Conservation (phyloP, 2,888 invertebrate genomes). For the Oligia fasciuncula region DNA sequence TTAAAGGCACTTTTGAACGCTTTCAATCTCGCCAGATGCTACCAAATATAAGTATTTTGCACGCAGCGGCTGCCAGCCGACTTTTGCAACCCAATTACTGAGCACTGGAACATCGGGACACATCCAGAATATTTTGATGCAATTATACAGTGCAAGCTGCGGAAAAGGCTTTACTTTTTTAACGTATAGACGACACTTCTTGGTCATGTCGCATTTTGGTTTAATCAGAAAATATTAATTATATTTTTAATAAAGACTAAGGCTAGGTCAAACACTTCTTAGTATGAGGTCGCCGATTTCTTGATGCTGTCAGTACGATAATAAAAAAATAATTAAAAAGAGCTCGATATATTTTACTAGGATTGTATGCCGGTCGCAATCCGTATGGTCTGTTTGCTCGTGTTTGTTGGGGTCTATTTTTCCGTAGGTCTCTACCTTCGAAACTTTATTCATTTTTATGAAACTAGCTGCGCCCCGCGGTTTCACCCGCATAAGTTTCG, state of each 20-base stretch:
- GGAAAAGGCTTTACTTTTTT: conserved; percentile 1
- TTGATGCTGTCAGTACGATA: background rate
- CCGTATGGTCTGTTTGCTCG: background rate
- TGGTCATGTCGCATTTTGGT: conserved; percentile 1
- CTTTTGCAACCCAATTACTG: conserved; percentile 43
- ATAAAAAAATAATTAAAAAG: background rate
- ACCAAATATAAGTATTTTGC: conserved; percentile 43
- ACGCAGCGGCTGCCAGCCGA: conserved; percentile 36
- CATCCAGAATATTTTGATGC: conserved; percentile 51
- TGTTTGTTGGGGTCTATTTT: background rate
- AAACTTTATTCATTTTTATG: background rate
- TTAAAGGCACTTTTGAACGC: too few relatives aligned
- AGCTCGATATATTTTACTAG: background rate
- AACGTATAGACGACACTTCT: background rate
- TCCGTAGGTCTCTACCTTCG: background rate
- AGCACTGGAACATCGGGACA: conserved; percentile 29
- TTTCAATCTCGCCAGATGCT: conserved; percentile 49
- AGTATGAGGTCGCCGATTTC: background rate
- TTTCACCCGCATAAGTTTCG: too few relatives aligned
- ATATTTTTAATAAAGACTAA: background rate
- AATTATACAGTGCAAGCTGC: conserved; percentile 22
- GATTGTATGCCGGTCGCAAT: background rate
- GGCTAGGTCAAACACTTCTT: background rate
- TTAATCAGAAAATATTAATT: background rate
- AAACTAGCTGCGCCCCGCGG: too few relatives aligned